Evolutionary conservation across 92 coral and sea anemone species (phyloP).

Genomic region (Palythoa caribaeorum): DNA sequence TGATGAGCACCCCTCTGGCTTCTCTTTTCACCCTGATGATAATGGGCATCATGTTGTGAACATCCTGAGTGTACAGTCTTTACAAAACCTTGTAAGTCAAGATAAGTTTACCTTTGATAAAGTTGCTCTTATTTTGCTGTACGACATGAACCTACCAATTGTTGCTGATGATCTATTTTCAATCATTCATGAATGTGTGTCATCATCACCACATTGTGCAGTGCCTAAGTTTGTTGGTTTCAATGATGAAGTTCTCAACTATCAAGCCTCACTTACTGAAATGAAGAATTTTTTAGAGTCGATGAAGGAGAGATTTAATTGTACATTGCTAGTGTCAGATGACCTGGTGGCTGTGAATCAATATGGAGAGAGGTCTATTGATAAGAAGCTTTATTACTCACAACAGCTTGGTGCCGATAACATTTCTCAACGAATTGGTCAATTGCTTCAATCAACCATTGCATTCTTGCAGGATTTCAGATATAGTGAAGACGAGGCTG

Average conservation of each 20-base stretch:
- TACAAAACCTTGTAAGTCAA: background rate
- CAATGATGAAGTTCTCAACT: slow-evolving; percentile 50
- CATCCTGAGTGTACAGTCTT: background rate
- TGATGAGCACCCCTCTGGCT: background rate
- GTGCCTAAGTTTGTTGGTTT: slow-evolving; percentile 74
- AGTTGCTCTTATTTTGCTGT: slow-evolving; percentile 55
- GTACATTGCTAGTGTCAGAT: slow-evolving; percentile 70
- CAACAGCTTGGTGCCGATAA: slow-evolving; percentile 17
- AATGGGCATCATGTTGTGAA: background rate
- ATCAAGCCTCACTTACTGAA: slow-evolving; percentile 45
- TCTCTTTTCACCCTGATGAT: background rate
- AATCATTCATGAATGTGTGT: slow-evolving; percentile 7
- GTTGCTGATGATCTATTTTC: slow-evolving; percentile 10
- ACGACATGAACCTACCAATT: slow-evolving; percentile 50
- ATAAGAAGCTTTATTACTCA: slow-evolving; percentile 49
- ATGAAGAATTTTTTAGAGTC: slow-evolving; percentile 52
- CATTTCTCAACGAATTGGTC: slow-evolving; percentile 24
- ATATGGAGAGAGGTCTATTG: slow-evolving; percentile 75
- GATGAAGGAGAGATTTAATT: slow-evolving; percentile 61
- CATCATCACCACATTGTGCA: background rate
- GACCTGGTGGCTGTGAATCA: slow-evolving; percentile 86
- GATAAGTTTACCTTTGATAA: background rate
- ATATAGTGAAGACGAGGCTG: background rate
- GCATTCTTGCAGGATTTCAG: slow-evolving; percentile 50
- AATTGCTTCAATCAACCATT: slow-evolving; percentile 44